These are phyloP conservation scores for Characodon lateralis DNA, from an alignment of 2,797 vertebrate species.

Conservation along the genomic window DNA sequence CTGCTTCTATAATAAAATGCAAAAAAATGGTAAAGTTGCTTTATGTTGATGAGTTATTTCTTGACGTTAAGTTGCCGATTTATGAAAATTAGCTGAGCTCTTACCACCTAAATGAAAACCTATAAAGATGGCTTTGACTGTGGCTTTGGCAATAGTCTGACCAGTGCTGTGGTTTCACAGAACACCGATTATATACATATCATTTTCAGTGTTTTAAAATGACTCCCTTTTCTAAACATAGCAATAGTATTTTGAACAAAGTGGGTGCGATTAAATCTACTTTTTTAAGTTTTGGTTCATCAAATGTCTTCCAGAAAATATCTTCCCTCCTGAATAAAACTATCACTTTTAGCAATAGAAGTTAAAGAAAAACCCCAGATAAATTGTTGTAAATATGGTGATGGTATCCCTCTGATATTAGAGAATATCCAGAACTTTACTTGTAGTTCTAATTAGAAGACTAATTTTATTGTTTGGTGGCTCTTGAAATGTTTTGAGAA, in stretches of 20 bases:
- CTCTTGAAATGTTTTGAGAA: slow-evolving; percentile 10
- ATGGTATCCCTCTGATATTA: not conserved
- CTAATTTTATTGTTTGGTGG: not conserved
- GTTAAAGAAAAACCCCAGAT: too few relatives aligned
- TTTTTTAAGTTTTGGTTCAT: not conserved
- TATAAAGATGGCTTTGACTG: slow-evolving; percentile 19
- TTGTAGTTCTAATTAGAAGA: not conserved
- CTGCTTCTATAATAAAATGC: not conserved
- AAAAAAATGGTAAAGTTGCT: not conserved
- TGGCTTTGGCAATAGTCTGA: slow-evolving; percentile 6
- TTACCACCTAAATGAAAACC: slow-evolving; percentile 7
- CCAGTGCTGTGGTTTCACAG: not conserved
- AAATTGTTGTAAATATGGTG: not conserved
- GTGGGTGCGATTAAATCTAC: not conserved
- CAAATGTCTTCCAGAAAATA: not conserved
- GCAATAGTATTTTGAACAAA: not conserved
- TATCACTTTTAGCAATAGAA: not conserved
- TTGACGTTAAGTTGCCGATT: not conserved
- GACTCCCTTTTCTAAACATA: not conserved
- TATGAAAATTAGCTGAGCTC: slow-evolving; percentile 24
- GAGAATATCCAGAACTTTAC: not conserved
- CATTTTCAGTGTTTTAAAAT: not conserved
- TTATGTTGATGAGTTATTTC: not conserved
- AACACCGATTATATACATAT: not conserved
- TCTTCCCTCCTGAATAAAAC: not conserved